Evolutionary conservation across 2,113 vertebrate species (phyloP), one percentile per base, ranked within the genome.

Genomic region (Ochotona princeps): DNA sequence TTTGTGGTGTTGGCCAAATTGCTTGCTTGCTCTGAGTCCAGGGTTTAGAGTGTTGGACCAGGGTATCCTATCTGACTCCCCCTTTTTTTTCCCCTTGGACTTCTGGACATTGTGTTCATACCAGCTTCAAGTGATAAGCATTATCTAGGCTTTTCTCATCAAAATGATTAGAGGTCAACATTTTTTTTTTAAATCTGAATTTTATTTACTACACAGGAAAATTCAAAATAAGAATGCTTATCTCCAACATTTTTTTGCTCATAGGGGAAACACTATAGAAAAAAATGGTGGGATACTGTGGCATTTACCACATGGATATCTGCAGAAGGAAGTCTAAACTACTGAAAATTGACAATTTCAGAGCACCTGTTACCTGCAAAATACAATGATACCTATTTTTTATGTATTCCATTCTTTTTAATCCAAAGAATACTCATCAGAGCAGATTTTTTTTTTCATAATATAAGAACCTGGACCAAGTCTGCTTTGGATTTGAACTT

Each of bases 171-270:
- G 49, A 72, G 23, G 32, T 23, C 18, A 54, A 94, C 47, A 54
- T 26, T 57, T 17, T 57, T 44, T 57, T 57, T 57, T 20, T 17
- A 57, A 57, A 57, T 57, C 23, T 35, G 70, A 83, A 54, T 66
- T 3, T 14, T 87, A n/a, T 90, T 94, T 61, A 94, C n/a, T 89
- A 70, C 13, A 74, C 70, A 69, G 49, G 47, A 67, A 61, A 73
- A 35, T 49, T n/a, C 32, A n/a, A 82, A 74, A 28, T 28, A 38
- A 15, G 35, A 57, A 70, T 51, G 23, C 9, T 54, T 91, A 74
- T 75, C 38, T 57, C 70, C 89, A 73, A 38, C 65, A 75, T 86
- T 89, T 86, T 65, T 7, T 72, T 89, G n/a, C 30, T 80, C 18
- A 35, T 44, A 61, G 35, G 21, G 47, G 65, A 83, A 69, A 79